phyloP scores from a whole-genome alignment of 2,797 vertebrate genomes.

The Taenioides sp. region DNA sequence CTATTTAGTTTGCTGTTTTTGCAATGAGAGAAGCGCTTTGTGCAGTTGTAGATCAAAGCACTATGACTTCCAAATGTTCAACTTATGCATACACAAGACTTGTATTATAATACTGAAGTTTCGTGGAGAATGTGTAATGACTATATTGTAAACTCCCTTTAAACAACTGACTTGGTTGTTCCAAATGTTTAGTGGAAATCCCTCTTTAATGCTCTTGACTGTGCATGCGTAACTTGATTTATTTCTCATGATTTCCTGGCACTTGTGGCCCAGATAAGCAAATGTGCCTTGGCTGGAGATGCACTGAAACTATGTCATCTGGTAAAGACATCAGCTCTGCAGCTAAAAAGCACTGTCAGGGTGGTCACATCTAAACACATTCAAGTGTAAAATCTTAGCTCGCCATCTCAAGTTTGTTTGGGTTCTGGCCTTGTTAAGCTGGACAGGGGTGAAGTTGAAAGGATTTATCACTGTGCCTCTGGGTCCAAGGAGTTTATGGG shows the following conservation, averaged over 20 bases:
- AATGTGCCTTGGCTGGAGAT: slow-evolving; percentile 12
- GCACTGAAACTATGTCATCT: background rate
- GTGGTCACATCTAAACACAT: background rate
- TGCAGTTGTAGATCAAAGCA: no score
- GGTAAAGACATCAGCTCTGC: background rate
- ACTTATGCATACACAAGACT: background rate
- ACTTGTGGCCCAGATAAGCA: slow-evolving; percentile 33
- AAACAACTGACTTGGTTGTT: background rate
- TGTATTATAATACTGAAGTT: background rate
- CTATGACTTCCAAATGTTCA: no score
- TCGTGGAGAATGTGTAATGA: background rate
- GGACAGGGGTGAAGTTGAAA: background rate
- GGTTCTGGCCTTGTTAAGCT: background rate
- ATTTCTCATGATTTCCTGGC: slow-evolving; percentile 13
- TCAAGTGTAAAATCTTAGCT: background rate
- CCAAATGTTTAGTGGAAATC: background rate
- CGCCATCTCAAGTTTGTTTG: background rate
- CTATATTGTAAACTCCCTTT: background rate
- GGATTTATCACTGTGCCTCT: background rate
- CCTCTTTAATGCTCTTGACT: background rate
- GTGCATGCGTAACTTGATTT: slow-evolving; percentile 6
- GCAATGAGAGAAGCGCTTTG: no score
- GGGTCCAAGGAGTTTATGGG: background rate
- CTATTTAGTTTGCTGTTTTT: no score
- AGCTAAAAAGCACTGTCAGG: background rate